Conservation (phyloP, 2,797 vertebrate genomes). For the Fratercula arctica region DNA sequence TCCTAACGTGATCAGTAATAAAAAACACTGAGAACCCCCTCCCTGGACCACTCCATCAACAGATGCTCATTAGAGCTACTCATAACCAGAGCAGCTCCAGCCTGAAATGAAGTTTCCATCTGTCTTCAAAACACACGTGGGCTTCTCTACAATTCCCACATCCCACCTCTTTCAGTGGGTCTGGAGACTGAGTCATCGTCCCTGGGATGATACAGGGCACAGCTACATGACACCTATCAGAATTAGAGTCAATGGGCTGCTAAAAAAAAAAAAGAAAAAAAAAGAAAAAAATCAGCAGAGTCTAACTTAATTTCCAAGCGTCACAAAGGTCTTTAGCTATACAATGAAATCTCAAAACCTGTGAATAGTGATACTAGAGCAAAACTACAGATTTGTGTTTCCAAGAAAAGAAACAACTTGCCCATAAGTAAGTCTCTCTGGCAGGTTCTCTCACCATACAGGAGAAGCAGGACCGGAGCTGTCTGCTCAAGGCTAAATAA, state of each 20-base stretch:
- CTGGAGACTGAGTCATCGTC: background rate
- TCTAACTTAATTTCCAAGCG: background rate
- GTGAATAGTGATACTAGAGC: background rate
- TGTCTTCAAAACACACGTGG: background rate
- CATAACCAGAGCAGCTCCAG: background rate
- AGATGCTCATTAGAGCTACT: conserved; percentile 60
- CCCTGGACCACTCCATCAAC: conserved; percentile 45
- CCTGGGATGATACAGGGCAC: background rate
- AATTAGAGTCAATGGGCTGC: background rate
- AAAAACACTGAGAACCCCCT: background rate
- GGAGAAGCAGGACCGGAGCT: background rate
- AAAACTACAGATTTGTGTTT: background rate
- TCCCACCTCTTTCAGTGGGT: conserved; percentile 14
- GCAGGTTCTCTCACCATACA: background rate
- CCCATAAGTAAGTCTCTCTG: background rate
- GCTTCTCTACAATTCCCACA: conserved; percentile 47
- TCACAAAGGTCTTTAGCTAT: background rate
- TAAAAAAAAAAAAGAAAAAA: background rate
- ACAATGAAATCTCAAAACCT: background rate
- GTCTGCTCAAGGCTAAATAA: background rate
- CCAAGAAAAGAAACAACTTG: background rate
- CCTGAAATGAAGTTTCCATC: conserved; percentile 47
- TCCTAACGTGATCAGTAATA: background rate
- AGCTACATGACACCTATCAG: background rate
- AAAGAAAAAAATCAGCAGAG: background rate